Evolutionary conservation across 2,888 invertebrate genomes (phyloP), one percentile per base, ranked within the genome.

Genomic region (Mimachlamys varia): DNA sequence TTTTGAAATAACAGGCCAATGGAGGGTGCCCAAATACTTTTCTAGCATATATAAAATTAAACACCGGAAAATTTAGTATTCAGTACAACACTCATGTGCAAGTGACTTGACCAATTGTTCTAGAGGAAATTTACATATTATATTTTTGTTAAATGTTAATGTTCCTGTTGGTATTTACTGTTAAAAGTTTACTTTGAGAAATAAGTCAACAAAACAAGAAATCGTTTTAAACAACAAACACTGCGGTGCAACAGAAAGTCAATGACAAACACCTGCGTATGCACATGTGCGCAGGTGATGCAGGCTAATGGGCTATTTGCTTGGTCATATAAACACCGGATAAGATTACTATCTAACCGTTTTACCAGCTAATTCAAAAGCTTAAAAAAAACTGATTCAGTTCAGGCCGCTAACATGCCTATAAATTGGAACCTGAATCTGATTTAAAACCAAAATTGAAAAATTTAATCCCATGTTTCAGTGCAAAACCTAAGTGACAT

Each of bases 401-500:
- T 76, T 76, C 76, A 33, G 2, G 76, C 33, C 33, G 22, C 76
- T 76, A 76, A 76, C 33, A 76, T 33, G 76, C 76, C 76, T 33
- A 76, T 76, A 76, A 76, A 76, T 76, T 76, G 76, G 76, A 76
- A 76, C 76, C 76, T 76, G 76, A 76, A 76, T 76, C 76, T 76
- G 76, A 76, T 76, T 76, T 76, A 76, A 33, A 76, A 76, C 33
- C 76, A 33, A 76, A 76, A 76, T 76, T 76, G 76, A 76, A 76
- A 76, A 76, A 76, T 76, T 76, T 76, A 76, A 76, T 76, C 76
- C 44, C 27, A 12, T 33, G 10, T 33, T 76, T 76, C 17, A 27
- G 76, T 27, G 27, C 33, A 27, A 76, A 76, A 76, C 4, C 33
- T 33, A 12, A 76, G 76, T 76, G 15, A 27, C 27, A 33, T 76